Conservation (phyloP, 2,797 vertebrate genomes). For the Poeciliopsis paucimaculata region DNA sequence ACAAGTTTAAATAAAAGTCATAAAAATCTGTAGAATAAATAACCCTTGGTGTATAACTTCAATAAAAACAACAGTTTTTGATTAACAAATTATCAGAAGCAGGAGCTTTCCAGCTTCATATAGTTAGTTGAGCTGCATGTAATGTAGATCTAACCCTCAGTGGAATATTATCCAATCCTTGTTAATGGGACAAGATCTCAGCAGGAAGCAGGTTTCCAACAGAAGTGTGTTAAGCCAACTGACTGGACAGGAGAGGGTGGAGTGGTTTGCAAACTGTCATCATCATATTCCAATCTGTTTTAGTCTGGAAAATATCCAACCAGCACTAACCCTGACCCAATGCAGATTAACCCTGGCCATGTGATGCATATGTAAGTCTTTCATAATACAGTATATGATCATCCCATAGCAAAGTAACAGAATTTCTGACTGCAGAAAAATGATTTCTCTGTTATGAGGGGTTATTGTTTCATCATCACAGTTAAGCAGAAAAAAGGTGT, state of each 20-base stretch:
- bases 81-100: neutral
- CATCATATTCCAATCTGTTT: conserved; percentile 47
- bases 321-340: conserved; percentile 18
- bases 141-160: conserved; percentile 12
- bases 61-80: neutral
- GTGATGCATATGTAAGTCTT: conserved; percentile 23
- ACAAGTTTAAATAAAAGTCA: neutral
- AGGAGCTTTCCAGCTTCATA: neutral
- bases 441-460: neutral
- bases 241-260: conserved; percentile 25
- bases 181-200: conserved; percentile 15
- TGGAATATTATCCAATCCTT: neutral
- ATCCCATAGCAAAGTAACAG: neutral
- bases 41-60: neutral
- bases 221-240: conserved; percentile 47
- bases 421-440: neutral
- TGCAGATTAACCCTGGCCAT: conserved; percentile 57
- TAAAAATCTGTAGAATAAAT: neutral
- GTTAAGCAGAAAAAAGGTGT: no score
- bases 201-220: conserved; percentile 37
- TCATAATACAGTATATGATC: neutral
- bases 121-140: neutral
- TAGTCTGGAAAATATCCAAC: conserved; percentile 43
- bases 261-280: conserved; percentile 37
- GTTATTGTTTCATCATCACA: neutral